Percentiles rank a stretch among this genome's conserved stretches.
These are phyloP conservation scores for Oscheius myriophilus DNA, from an alignment of 2,888 invertebrate genomes.

Conservation along the genomic window DNA sequence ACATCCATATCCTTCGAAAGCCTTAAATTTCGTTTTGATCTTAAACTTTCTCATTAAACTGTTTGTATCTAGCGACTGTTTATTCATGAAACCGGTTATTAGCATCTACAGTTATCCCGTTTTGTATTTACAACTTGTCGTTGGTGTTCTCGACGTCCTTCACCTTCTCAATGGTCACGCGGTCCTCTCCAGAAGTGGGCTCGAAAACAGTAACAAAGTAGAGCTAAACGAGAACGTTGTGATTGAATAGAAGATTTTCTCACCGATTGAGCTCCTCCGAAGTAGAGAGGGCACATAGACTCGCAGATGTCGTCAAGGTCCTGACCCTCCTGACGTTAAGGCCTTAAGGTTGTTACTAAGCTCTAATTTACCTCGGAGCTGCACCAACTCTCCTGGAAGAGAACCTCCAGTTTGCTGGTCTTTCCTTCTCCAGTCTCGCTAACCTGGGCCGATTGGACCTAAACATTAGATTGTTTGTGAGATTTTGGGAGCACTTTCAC, in stretches of 20 bases:
- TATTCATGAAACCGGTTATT: neutral
- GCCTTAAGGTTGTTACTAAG: neutral
- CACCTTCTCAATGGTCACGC: constrained; percentile 16
- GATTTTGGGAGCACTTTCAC: constrained; percentile 10
- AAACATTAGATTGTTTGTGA: neutral
- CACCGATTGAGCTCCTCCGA: constrained; percentile 47
- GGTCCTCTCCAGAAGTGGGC: constrained; percentile 1
- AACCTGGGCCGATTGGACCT: constrained; percentile 7
- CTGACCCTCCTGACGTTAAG: constrained; percentile 38
- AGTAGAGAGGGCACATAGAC: constrained; percentile 52
- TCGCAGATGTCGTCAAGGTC: constrained; percentile 56
- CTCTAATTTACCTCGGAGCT: constrained; percentile 19
- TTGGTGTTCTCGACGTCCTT: constrained; percentile 23
- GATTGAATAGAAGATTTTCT: neutral
- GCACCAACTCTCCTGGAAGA: constrained; percentile 53
- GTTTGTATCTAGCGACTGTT: neutral
- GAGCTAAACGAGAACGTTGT: constrained; percentile 5
- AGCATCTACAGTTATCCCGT: neutral
- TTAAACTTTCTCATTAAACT: too few relatives aligned
- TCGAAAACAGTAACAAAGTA: constrained; percentile 24
- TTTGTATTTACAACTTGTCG: constrained; percentile 8
- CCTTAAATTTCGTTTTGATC: too few relatives aligned
- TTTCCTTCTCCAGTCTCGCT: constrained; percentile 32
- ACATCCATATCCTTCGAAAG: too few relatives aligned
- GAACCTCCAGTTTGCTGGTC: constrained; percentile 37